Evolutionary conservation across 2,113 vertebrate species (phyloP), one percentile per base, ranked within the genome.

Genomic region (Centropus bengalensis): DNA sequence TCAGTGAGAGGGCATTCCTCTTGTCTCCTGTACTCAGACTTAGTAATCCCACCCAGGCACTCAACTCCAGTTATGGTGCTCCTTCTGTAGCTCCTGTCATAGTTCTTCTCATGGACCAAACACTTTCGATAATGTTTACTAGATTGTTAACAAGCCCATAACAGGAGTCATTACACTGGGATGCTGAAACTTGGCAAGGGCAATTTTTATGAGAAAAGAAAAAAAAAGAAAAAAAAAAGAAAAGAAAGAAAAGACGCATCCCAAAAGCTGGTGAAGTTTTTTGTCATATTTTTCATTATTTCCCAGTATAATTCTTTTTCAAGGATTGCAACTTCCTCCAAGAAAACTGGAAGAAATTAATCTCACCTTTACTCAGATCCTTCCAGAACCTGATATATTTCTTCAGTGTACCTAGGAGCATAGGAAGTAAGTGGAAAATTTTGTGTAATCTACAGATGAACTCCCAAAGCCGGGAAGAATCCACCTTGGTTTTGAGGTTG

Each of bases 261-360:
- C 27, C n/a, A 23, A 66, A 82, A 55, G 5, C 1, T 28, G 14
- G 28, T 16, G 60, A 56, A 79, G 3, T 2, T 10, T 67, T 54
- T 33, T 9, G 23, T 16, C 0, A 2, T n/a, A 45, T 55, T 79
- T 94, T 82, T 32, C 24, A 14, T 51, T 56, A 5, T 68, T 82
- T 3, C 3, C 2, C 2, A 10, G 21, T 36, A 8, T 0, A 10
- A 54, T 55, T 5, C 3, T 2, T 33, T 55, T 79, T 42, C 42
- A 87, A 17, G 4, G 23, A 16, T 5, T 58, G 12, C 2, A 81
- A 1, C 5, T 59, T 89, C 15, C 13, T 76, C 13, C 45, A 63
- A 66, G 24, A 51, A 71, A 17, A 32, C 4, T 36, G 19, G 4
- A 8, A 81, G 28, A 73, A 92, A 68, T 23, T 5, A 23, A 77